Evolutionary conservation across 2,888 invertebrate genomes (phyloP).

Genomic region (Cryptocephalus primarius): DNA sequence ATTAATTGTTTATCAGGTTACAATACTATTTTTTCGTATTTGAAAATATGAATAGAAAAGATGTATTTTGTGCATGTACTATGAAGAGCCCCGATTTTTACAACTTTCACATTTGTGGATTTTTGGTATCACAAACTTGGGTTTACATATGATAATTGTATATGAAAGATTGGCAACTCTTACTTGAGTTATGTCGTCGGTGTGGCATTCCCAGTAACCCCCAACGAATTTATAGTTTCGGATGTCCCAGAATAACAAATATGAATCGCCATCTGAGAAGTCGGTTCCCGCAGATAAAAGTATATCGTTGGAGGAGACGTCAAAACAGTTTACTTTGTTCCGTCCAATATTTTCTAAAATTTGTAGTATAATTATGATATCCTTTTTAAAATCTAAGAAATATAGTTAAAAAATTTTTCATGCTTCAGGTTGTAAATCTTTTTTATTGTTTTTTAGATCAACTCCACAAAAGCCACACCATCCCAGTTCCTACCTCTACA

Average conservation of each 20-base stretch:
- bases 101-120: no score
- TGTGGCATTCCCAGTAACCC: constrained; percentile 75
- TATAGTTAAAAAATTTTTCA: no score
- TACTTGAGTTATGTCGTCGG: constrained; percentile 69
- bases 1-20: neutral
- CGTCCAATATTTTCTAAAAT: constrained; percentile 16
- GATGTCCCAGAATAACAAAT: constrained; percentile 72
- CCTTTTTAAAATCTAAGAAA: no score
- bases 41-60: neutral
- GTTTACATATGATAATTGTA: no score
- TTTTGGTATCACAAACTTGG: no score
- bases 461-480: no score
- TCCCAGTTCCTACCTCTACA: constrained; percentile 16
- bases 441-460: no score
- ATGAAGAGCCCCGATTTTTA: no score
- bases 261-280: constrained; percentile 56
- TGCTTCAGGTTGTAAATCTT: no score
- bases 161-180: no score
- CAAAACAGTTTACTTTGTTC: constrained; percentile 60
- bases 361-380: no score
- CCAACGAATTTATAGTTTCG: constrained; percentile 54
- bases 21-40: neutral
- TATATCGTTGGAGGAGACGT: constrained; percentile 57
- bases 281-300: constrained; percentile 68
- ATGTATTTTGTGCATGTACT: neutral